A percentile compares a stretch with the other conserved stretches of the same genome.
These are phyloP conservation scores for Allobates femoralis DNA, from an alignment of 2,797 vertebrate genomes.

Conservation along the genomic window DNA sequence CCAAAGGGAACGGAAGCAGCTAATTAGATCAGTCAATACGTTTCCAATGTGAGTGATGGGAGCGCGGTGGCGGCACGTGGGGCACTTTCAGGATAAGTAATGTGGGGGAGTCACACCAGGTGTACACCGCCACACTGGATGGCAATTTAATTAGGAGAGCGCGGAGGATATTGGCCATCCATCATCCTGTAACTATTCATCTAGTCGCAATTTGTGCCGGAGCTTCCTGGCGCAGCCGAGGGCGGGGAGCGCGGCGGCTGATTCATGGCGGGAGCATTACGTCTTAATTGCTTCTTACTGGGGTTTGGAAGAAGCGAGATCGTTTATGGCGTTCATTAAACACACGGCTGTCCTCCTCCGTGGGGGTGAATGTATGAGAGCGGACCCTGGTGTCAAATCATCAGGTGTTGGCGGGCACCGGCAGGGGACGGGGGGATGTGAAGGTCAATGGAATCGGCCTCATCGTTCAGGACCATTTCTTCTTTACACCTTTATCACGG, in stretches of 20 bases:
- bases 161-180: conserved; percentile 15
- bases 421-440: background rate
- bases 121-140: conserved; percentile 28
- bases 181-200: background rate
- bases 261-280: conserved; percentile 34
- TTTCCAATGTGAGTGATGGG: background rate
- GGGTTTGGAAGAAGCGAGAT: conserved; percentile 14
- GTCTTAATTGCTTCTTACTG: conserved; percentile 23
- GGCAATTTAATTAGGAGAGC: conserved; percentile 52
- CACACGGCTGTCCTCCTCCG: conserved; percentile 9
- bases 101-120: conserved; percentile 48
- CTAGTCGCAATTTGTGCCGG: background rate
- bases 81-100: conserved; percentile 31
- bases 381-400: conserved; percentile 4
- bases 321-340: conserved; percentile 30
- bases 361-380: conserved; percentile 14
- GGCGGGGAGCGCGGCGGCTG: conserved; percentile 1
- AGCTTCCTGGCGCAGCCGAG: conserved; percentile 36
- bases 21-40: background rate
- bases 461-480: background rate
- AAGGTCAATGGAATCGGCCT: background rate
- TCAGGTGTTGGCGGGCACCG: conserved; percentile 1
- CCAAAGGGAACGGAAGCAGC: background rate
- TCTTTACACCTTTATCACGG: background rate
- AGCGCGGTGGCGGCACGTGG: background rate